Evolutionary conservation across 2,888 invertebrate genomes (phyloP), one percentile per base, ranked within the genome.

Genomic region (Yponomeuta malinellus): DNA sequence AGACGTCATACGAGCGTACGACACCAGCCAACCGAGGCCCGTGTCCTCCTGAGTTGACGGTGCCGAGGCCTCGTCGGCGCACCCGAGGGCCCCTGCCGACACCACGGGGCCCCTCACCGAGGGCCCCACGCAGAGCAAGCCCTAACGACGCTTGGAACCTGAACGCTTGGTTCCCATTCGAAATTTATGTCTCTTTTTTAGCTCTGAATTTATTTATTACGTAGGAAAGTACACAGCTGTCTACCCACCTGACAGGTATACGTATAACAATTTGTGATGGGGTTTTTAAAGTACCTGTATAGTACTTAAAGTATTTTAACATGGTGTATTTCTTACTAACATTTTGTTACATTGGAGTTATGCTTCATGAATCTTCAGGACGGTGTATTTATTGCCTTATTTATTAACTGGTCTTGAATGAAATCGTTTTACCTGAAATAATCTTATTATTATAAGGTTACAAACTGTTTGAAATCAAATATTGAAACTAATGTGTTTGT

Each of bases 1-100:
- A 76, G 97, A 97, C 83, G 95, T 99, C 84, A 98, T 99, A 86
- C 95, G 99, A 85, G 97, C 97, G 71, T 99, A 99, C 95, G 97
- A 99, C 93, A 98, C 98, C 78, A 97, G 96, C 83, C 94, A 95
- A 86, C 97, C 96, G 86, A 95, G 97, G 87, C 95, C 95, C 78
- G 95, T 94, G 83, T 96, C 95, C 88, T 94, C 94, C 93, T 95
- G 83, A 88, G 87, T 83, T 81, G 84, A 79, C 80, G 68, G 43
- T 37, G n/a, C 29, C 29, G 64, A 43, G 15, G n/a, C 48, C 37
- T 37, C 67, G 3, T 12, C 15, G 33, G 37, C 43, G 37, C 15
- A 33, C 37, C 67, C 15, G 10, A 29, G 37, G 37, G 43, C 5
- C 37, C 67, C n/a, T 6, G 12, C 5, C 43, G 48, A 9, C 15